Evolutionary conservation across 2,113 vertebrate species (phyloP).

Genomic region (Aix galericulata): DNA sequence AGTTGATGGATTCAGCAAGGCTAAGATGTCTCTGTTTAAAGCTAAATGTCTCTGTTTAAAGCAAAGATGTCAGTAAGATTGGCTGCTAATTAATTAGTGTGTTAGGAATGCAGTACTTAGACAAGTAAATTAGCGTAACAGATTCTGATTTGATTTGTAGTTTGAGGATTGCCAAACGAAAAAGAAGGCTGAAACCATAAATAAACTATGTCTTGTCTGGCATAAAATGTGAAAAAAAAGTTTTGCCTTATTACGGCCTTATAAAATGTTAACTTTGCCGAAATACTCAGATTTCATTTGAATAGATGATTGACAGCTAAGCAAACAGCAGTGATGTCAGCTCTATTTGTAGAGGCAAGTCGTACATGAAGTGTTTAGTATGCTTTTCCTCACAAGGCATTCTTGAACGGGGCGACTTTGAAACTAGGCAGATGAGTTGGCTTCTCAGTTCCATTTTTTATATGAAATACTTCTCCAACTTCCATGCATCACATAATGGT

Average conservation of each 20-base stretch:
- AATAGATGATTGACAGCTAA: neutral
- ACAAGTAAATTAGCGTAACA: neutral
- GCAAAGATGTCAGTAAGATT: neutral
- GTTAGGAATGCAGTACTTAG: neutral
- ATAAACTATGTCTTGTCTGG: neutral
- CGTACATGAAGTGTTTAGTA: neutral
- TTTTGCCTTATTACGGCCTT: neutral
- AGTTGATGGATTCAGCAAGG: neutral
- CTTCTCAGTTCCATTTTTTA: neutral
- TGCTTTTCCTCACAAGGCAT: neutral
- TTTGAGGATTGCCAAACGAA: neutral
- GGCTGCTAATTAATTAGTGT: neutral
- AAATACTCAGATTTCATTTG: neutral
- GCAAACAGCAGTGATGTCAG: neutral
- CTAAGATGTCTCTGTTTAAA: neutral
- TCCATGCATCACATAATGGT: neutral
- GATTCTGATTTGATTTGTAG: neutral
- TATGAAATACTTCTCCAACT: neutral
- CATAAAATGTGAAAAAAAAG: neutral
- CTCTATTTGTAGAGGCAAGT: neutral
- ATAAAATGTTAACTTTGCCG: neutral
- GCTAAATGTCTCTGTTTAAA: neutral
- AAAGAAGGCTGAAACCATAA: neutral
- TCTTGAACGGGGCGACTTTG: neutral
- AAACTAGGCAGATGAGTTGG: neutral